Conservation (phyloP, 2,888 invertebrate species). For the Drosophila sordidula region DNA sequence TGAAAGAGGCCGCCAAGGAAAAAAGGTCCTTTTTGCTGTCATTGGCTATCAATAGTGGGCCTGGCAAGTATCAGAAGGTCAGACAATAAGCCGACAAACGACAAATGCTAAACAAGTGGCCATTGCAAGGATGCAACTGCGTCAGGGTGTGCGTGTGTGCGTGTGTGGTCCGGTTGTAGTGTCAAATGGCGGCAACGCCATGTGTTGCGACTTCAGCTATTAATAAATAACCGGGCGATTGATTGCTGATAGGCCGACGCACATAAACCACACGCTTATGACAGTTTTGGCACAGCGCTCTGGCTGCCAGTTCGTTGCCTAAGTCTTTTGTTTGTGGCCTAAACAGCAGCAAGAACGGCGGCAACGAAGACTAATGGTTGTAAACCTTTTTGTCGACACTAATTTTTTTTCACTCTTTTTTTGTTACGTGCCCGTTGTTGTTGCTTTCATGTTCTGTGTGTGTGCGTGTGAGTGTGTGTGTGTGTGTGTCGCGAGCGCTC, state of each 20-base stretch:
- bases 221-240: conserved; percentile 74
- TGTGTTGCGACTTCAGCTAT: conserved; percentile 47
- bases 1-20: conserved; percentile 63
- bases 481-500: conserved; percentile 64
- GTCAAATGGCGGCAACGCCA: conserved; percentile 35
- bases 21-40: conserved; percentile 56
- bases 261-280: conserved; percentile 76
- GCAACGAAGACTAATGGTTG: conserved; percentile 83
- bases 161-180: conserved; percentile 58
- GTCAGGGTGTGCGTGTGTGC: conserved; percentile 11
- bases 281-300: conserved; percentile 73
- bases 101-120: conserved; percentile 60
- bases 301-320: conserved; percentile 65
- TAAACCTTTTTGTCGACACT: conserved; percentile 85
- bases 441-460: conserved; percentile 16
- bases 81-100: conserved; percentile 57
- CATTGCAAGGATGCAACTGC: conserved; percentile 23
- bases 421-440: conserved; percentile 18
- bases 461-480: conserved; percentile 33
- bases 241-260: conserved; percentile 74
- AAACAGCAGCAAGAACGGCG: conserved; percentile 56
- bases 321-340: conserved; percentile 75
- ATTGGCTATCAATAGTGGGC: conserved; percentile 26
- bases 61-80: conserved; percentile 53
- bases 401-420: conserved; percentile 75